Conservation (phyloP, 2,888 invertebrate genomes). For the Nephrotoma flavescens region DNA sequence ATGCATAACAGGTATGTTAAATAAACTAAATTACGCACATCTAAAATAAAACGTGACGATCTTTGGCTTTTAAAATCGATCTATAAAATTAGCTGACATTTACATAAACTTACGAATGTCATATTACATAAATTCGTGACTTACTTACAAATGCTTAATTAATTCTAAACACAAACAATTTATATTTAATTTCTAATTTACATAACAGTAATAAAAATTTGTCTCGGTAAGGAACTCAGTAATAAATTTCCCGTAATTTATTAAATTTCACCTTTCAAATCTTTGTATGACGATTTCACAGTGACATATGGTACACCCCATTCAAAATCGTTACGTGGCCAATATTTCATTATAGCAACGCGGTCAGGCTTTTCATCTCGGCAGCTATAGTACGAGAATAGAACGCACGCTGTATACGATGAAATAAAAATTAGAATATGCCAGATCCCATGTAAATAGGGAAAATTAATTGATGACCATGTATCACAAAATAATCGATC, state of each 20-base stretch:
- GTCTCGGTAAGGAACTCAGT: not conserved
- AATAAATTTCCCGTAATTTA: not conserved
- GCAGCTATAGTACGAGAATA: slow-evolving; percentile 67
- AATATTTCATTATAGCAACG: slow-evolving; percentile 53
- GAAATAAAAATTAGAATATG: slow-evolving; percentile 69
- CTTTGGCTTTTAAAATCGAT: not conserved
- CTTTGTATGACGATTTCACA: slow-evolving; percentile 42
- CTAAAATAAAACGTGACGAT: not conserved
- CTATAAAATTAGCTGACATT: not conserved
- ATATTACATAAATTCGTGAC: not conserved
- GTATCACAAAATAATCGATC: slow-evolving; percentile 66
- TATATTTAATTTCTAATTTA: not conserved
- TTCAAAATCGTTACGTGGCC: slow-evolving; percentile 65
- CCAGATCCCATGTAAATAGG: slow-evolving; percentile 73
- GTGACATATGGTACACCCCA: slow-evolving; percentile 62
- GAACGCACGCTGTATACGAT: slow-evolving; percentile 58
- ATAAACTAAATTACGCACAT: not conserved
- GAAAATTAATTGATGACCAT: slow-evolving; percentile 63
- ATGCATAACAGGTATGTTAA: not conserved
- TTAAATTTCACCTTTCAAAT: slow-evolving; percentile 14
- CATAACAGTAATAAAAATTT: not conserved
- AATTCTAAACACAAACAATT: not conserved
- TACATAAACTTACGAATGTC: not conserved
- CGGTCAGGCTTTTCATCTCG: slow-evolving; percentile 55
- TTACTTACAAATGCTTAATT: not conserved